A percentile compares a stretch with the other conserved stretches of the same genome.
These are phyloP conservation scores for Ciconia maguari DNA, from an alignment of 2,113 vertebrate species.

Conservation along the genomic window DNA sequence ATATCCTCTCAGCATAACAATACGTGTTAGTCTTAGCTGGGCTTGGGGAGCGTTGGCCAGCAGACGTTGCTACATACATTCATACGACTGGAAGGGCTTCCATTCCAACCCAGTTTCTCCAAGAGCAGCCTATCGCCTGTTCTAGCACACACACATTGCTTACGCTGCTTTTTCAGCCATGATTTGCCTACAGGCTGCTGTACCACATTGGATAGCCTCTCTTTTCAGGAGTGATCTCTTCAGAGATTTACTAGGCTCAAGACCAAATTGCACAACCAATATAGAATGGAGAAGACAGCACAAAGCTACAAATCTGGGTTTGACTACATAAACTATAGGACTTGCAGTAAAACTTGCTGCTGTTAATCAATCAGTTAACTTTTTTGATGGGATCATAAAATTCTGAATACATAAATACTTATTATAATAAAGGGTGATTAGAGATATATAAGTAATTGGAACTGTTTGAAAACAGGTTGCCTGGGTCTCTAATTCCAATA, in stretches of 20 bases:
- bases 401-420: background rate
- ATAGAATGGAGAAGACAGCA: background rate
- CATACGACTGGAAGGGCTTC: background rate
- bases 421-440: background rate
- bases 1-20: background rate
- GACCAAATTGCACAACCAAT: background rate
- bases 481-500: background rate
- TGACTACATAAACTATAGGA: background rate
- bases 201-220: background rate
- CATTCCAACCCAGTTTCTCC: background rate
- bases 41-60: background rate
- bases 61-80: background rate
- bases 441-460: background rate
- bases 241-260: background rate
- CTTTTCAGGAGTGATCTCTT: background rate
- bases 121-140: background rate
- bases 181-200: background rate
- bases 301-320: background rate
- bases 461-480: background rate
- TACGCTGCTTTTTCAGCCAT: background rate
- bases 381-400: background rate
- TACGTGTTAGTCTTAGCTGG: background rate
- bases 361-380: background rate
- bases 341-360: background rate
- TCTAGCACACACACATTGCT: background rate